A percentile compares a stretch with the other conserved stretches of the same genome.
These are phyloP conservation scores for Ranitomeya variabilis DNA, from an alignment of 2,113 vertebrate genomes.

Conservation along the genomic window DNA sequence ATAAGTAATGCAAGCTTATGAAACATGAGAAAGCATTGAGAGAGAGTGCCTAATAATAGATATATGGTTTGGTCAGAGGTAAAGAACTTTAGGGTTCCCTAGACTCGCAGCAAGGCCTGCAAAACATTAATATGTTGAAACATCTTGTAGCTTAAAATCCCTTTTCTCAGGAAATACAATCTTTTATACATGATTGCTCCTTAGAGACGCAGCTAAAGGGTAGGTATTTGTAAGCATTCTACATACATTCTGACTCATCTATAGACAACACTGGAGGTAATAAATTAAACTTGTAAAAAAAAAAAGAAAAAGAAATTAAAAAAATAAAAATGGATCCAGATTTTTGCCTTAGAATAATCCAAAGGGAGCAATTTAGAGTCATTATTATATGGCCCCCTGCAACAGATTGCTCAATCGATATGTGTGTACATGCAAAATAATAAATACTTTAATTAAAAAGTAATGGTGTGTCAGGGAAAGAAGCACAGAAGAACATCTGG, in stretches of 20 bases:
- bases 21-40: constrained; percentile 14
- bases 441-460: constrained; percentile 16
- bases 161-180: constrained; percentile 45
- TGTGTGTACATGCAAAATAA: constrained; percentile 14
- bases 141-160: constrained; percentile 41
- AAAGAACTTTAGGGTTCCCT: constrained; percentile 22
- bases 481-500: constrained; percentile 8
- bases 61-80: constrained; percentile 4
- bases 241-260: background rate
- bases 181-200: constrained; percentile 26
- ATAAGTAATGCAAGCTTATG: constrained; percentile 17
- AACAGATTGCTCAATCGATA: background rate
- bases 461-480: constrained; percentile 11
- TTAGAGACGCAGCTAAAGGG: background rate
- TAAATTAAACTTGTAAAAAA: constrained; percentile 38
- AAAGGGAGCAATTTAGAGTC: background rate
- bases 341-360: background rate
- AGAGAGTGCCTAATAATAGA: constrained; percentile 4
- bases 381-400: background rate
- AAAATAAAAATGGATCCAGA: background rate
- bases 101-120: constrained; percentile 19
- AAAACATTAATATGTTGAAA: constrained; percentile 32
- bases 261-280: constrained; percentile 7
- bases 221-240: constrained; percentile 35
- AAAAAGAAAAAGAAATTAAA: background rate